Conservation (phyloP, 2,113 vertebrate species). For the Sprattus sprattus region DNA sequence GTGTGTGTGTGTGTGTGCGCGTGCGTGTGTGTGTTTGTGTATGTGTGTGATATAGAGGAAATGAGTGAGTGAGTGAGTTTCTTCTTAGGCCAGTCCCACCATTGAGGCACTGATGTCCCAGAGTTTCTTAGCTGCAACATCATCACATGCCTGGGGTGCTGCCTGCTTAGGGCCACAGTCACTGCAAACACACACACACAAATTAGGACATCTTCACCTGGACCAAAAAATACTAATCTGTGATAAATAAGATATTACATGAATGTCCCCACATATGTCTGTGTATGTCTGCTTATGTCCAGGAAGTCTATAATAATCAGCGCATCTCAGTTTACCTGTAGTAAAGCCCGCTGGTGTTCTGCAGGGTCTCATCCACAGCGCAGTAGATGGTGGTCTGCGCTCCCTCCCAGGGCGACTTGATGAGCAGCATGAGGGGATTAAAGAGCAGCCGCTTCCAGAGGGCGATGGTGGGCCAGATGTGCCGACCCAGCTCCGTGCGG, state of each 20-base stretch:
- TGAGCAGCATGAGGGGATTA: slow-evolving; percentile 34
- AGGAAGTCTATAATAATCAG: background rate
- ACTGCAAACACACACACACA: background rate
- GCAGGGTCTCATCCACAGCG: slow-evolving; percentile 53
- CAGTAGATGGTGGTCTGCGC: slow-evolving; percentile 48
- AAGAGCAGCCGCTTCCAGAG: slow-evolving; percentile 55
- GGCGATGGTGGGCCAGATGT: slow-evolving; percentile 47
- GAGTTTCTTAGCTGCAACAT: slow-evolving; percentile 62
- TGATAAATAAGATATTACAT: too few species aligned
- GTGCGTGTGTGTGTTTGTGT: background rate
- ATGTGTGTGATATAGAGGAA: background rate
- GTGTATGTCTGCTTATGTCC: too few species aligned
- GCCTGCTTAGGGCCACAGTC: slow-evolving; percentile 21
- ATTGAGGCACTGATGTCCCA: slow-evolving; percentile 71
- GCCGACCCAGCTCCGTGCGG: slow-evolving; percentile 64
- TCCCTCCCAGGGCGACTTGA: slow-evolving; percentile 66
- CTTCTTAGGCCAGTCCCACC: slow-evolving; percentile 61
- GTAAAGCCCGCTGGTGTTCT: slow-evolving; percentile 64
- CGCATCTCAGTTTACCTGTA: slow-evolving; percentile 54
- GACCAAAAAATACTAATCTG: background rate
- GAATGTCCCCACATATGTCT: too few species aligned
- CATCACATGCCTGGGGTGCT: slow-evolving; percentile 62
- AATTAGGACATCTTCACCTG: background rate
- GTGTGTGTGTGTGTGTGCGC: background rate
- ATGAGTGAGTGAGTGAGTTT: background rate